Percentiles rank a stretch among this genome's conserved stretches.
Evolutionary conservation across 2,888 invertebrate genomes (phyloP).

Genomic region (Hyppa rectilinea): DNA sequence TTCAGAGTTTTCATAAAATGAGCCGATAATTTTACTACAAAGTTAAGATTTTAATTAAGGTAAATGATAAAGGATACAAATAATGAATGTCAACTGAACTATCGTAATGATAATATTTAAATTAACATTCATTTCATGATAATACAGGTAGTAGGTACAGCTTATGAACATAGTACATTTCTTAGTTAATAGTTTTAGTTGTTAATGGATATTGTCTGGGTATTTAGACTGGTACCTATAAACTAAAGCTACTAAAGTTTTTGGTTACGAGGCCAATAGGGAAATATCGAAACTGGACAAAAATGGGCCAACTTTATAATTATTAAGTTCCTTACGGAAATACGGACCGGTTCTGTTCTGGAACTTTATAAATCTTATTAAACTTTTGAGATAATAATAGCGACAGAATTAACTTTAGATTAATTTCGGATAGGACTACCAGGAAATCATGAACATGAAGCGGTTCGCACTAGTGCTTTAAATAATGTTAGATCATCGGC

Average conservation of each 20-base stretch:
- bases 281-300: slow-evolving; percentile 22
- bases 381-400: slow-evolving; percentile 25
- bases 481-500: slow-evolving; percentile 23
- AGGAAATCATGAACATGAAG: slow-evolving; percentile 44
- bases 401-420: slow-evolving; percentile 30
- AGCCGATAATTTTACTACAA: background rate
- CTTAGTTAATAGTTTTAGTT: slow-evolving; percentile 8
- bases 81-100: slow-evolving; percentile 18
- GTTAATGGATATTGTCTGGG: slow-evolving; percentile 3
- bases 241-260: background rate
- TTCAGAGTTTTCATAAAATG: slow-evolving; percentile 3
- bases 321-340: slow-evolving; percentile 35
- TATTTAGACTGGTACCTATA: background rate
- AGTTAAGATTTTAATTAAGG: slow-evolving; percentile 12
- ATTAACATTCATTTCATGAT: slow-evolving; percentile 9
- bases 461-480: background rate
- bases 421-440: slow-evolving; percentile 49
- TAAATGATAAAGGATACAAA: slow-evolving; percentile 15
- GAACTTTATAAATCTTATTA: slow-evolving; percentile 22
- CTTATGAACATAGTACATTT: slow-evolving; percentile 4
- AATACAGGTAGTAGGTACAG: slow-evolving; percentile 23
- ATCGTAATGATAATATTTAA: slow-evolving; percentile 10
- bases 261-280: slow-evolving; percentile 15
- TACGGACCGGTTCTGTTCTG: slow-evolving; percentile 30
- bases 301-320: slow-evolving; percentile 30